These are phyloP conservation scores for Oryzias celebensis DNA, from an alignment of 2,113 vertebrate species.

Conservation along the genomic window DNA sequence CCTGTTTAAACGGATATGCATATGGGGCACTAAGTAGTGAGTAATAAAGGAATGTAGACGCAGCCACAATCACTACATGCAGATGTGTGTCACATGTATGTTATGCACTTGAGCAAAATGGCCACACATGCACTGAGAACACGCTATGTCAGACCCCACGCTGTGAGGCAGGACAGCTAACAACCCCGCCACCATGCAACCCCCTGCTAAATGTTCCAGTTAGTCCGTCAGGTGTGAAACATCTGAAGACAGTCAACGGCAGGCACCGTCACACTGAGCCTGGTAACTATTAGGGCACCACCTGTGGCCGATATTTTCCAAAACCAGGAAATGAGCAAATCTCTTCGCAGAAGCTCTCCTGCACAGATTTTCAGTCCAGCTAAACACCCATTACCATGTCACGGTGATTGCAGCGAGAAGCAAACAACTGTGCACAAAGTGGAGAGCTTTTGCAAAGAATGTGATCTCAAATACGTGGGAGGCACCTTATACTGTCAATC, in stretches of 20 bases:
- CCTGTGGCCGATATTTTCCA: conserved; percentile 39
- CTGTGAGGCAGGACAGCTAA: background rate
- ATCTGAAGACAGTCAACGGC: conserved; percentile 20
- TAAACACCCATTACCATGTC: conserved; percentile 34
- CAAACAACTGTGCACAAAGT: conserved; percentile 61
- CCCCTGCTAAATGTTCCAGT: conserved; percentile 1
- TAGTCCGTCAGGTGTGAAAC: conserved; percentile 22
- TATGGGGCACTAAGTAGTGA: no score
- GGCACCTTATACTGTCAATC: conserved; percentile 41
- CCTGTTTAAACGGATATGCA: no score
- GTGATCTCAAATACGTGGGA: conserved; percentile 40
- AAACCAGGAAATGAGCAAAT: conserved; percentile 42
- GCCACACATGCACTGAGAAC: no score
- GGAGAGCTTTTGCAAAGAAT: conserved; percentile 63
- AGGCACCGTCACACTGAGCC: conserved; percentile 34
- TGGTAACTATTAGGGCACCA: conserved; percentile 47
- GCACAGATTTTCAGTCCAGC: conserved; percentile 16
- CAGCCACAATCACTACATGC: no score
- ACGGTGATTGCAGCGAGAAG: conserved; percentile 34
- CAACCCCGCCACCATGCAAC: background rate
- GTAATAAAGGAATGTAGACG: no score
- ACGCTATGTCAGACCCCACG: background rate
- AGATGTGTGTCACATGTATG: background rate
- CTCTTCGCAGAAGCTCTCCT: conserved; percentile 22
- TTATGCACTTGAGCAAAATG: no score